Conservation (phyloP, 2,113 vertebrate genomes). For the Glareola pratincola region DNA sequence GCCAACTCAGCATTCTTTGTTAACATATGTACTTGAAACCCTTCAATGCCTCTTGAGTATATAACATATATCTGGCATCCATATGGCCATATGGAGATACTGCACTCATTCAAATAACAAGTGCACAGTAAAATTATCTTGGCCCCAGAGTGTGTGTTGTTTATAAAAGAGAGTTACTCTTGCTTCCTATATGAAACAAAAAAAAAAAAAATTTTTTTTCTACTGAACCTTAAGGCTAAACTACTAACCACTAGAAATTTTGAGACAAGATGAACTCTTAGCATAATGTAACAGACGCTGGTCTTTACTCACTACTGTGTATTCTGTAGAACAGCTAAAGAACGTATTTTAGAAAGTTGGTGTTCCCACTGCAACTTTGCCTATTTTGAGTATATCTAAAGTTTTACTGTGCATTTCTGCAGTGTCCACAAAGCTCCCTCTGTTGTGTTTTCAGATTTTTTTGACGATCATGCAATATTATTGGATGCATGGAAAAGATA, state of each 20-base stretch:
- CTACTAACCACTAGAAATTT: not conserved
- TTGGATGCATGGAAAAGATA: not conserved
- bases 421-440: not conserved
- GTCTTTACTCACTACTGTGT: not conserved
- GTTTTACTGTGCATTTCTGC: not conserved
- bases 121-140: slow-evolving; percentile 37
- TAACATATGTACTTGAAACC: slow-evolving; percentile 55
- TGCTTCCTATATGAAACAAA: not conserved
- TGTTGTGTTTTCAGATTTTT: not conserved
- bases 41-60: slow-evolving; percentile 32
- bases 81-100: slow-evolving; percentile 43
- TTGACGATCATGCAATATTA: not conserved
- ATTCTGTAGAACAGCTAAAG: not conserved
- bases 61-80: slow-evolving; percentile 12
- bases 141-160: slow-evolving; percentile 22
- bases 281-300: not conserved
- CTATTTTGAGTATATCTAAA: not conserved
- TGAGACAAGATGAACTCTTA: not conserved
- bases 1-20: slow-evolving; percentile 22
- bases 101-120: slow-evolving; percentile 50
- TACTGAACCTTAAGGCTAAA: not conserved
- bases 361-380: not conserved
- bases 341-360: not conserved
- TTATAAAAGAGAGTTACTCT: not conserved
- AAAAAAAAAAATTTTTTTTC: not conserved